Conservation (phyloP, 1,140 invertebrate species). For the Pararge aegeria region DNA sequence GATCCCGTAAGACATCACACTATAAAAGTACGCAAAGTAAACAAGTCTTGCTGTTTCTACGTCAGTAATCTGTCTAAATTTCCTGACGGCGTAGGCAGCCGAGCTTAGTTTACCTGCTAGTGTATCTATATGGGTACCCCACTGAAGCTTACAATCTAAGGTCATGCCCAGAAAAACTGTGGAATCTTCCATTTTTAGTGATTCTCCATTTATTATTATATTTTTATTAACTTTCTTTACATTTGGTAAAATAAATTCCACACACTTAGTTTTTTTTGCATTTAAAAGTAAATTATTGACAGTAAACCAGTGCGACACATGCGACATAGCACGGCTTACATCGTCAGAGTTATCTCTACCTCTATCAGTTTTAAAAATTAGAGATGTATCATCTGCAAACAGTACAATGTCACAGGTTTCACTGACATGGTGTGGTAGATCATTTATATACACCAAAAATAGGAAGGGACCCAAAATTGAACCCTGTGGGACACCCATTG, state of each 20-base stretch:
- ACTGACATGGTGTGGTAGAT: background rate
- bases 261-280: background rate
- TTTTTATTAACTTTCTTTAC: background rate
- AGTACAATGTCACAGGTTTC: background rate
- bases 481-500: conserved; percentile 16
- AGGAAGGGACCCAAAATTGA: conserved; percentile 15
- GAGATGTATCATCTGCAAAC: background rate
- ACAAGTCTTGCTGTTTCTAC: conserved; percentile 12
- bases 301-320: background rate
- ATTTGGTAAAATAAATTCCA: background rate
- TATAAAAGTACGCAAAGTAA: conserved; percentile 13
- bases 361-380: background rate
- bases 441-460: background rate
- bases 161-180: background rate
- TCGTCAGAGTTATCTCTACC: background rate
- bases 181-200: background rate
- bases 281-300: background rate
- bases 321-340: background rate
- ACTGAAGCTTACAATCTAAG: background rate
- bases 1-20: conserved; percentile 16
- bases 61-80: conserved; percentile 15
- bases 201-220: background rate
- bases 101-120: conserved; percentile 16
- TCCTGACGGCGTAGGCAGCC: conserved; percentile 12
- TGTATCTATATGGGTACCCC: background rate